A percentile compares a stretch with the other conserved stretches of the same genome.
Evolutionary conservation across 2,888 invertebrate species (phyloP).

Genomic region (Pterostichus niger): DNA sequence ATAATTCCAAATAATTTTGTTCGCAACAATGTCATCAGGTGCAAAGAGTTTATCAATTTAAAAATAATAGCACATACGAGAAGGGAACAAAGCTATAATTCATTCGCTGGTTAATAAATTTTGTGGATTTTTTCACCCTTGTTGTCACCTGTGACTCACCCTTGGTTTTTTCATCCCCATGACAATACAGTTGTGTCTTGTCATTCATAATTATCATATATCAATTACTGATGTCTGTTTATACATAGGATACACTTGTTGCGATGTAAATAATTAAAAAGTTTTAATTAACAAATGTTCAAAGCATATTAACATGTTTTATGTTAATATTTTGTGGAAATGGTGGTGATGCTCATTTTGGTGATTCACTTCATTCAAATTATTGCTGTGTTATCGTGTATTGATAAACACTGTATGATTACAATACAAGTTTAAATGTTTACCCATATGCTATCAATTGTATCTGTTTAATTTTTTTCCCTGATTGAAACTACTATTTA

Average conservation of each 20-base stretch:
- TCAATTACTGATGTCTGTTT: slow-evolving; percentile 2
- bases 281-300: not conserved
- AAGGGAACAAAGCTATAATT: slow-evolving; percentile 2
- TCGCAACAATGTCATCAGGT: slow-evolving; percentile 26
- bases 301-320: not conserved
- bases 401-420: too few relatives aligned
- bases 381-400: not conserved
- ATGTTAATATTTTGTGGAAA: not conserved
- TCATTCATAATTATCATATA: slow-evolving; percentile 7
- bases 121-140: slow-evolving; percentile 35
- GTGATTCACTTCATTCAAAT: not conserved
- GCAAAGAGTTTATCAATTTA: slow-evolving; percentile 28
- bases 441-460: too few relatives aligned
- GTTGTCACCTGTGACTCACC: slow-evolving; percentile 40
- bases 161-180: slow-evolving; percentile 21
- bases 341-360: not conserved
- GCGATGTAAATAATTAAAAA: not conserved
- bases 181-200: slow-evolving; percentile 28
- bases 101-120: slow-evolving; percentile 20
- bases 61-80: slow-evolving; percentile 26
- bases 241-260: slow-evolving; percentile 36
- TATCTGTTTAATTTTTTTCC: too few relatives aligned
- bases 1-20: not conserved
- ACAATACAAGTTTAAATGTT: too few relatives aligned
- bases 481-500: too few relatives aligned